Base-by-base conservation (phyloP, 2,113 vertebrate genomes). In the Benitochromis conjunctus region DNA sequence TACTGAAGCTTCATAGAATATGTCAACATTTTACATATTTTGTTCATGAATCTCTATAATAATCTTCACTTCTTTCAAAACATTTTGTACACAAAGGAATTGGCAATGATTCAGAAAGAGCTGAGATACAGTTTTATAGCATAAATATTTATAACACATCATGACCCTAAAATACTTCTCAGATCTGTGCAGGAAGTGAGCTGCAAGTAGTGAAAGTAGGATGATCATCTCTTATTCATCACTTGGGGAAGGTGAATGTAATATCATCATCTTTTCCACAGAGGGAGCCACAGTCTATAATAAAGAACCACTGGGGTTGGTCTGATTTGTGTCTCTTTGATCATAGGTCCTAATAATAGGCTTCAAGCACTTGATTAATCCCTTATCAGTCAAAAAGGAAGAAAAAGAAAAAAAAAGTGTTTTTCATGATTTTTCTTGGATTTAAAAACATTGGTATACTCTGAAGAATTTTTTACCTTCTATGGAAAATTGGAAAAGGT, bases 251-350 rank as follows among this genome's bases (percentile, higher is more conserved):
- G 26, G 10, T 66, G 14, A 1, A 21, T 86, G 93, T 86, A 90
- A 86, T 86, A 78, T 41, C 5, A 7, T 9, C 31, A 18, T 56
- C 48, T 12, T 53, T 18, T 26, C 91, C 26, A 88, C 34, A 94
- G 94, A 91, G 86, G 92, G 92, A 74, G 89, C 92, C 36, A 79
- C 19, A 86, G 85, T 74, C 57, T 88, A 53, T 21, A 53, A 54
- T 19, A 86, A 79, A 60, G 18, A 79, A 51, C 31, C 71, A 53
- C 6, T 0, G 3, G 24, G 71, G 26, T 76, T 76, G 71, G 71
- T 76, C 18, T 46, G 41, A 48, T 43, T 26, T 16, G 66, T 56
- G 29, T 79, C 16, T 24, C 3, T 54, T 69, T 18, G 14, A 53
- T 56, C 38, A 31, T 43, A 5, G 34, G 36, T 4, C 4, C 18